Conservation (phyloP, 2,797 vertebrate genomes). For the Leptatherina wallacei region DNA sequence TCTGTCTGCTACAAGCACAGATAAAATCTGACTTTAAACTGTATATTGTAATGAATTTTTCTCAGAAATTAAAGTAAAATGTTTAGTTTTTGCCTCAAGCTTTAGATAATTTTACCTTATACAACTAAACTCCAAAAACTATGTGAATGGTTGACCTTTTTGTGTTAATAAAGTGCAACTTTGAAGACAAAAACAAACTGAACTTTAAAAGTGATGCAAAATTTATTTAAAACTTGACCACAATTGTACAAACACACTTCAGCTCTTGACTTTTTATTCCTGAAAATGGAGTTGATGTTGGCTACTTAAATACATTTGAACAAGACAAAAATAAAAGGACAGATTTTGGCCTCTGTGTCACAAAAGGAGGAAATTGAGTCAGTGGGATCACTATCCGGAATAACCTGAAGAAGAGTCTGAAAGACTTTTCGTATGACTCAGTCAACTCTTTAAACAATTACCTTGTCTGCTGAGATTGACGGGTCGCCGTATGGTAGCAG, state of each 20-base stretch:
- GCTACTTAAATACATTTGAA: neutral
- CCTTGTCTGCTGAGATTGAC: constrained; percentile 89
- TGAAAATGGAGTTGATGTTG: constrained; percentile 1
- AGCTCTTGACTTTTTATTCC: constrained; percentile 24
- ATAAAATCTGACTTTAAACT: constrained; percentile 10
- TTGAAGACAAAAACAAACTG: constrained; percentile 7
- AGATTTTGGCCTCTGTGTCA: neutral
- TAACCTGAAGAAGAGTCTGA: constrained; percentile 17
- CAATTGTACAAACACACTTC: constrained; percentile 48
- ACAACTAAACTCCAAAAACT: neutral
- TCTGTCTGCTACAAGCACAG: neutral
- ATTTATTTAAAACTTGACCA: constrained; percentile 31
- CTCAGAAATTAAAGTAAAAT: constrained; percentile 1
- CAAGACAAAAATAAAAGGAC: constrained; percentile 2
- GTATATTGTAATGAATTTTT: neutral
- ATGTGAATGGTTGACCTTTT: too few species aligned
- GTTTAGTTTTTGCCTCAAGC: constrained; percentile 1
- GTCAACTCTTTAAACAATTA: constrained; percentile 50
- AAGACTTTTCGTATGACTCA: neutral
- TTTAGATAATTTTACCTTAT: constrained; percentile 2
- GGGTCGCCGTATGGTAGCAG: constrained; percentile 89
- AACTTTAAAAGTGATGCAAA: neutral
- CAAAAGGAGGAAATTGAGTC: neutral
- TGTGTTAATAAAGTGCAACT: neutral
- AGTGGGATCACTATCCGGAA: neutral